These are phyloP conservation scores for Narcine bancroftii DNA, from an alignment of 2,113 vertebrate species.

Conservation along the genomic window DNA sequence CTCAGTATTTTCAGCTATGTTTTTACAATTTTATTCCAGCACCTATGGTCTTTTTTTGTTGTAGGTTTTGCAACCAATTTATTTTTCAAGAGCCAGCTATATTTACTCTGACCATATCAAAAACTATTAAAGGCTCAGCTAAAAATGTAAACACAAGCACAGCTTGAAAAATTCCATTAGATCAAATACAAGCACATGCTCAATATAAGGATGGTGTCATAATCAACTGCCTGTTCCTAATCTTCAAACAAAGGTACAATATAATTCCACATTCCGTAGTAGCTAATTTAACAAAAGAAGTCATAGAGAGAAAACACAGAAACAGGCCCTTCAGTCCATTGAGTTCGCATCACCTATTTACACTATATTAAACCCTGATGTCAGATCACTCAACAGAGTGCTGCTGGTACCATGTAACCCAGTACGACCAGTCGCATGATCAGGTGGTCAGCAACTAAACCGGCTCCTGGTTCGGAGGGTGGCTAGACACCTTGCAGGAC, in stretches of 20 bases:
- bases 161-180: background rate
- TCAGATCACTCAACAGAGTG: too few species aligned
- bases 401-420: too few species aligned
- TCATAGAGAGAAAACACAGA: too few species aligned
- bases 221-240: background rate
- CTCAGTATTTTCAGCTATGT: background rate
- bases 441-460: too few species aligned
- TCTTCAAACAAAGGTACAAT: slow-evolving; percentile 12
- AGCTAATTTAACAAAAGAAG: background rate
- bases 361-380: too few species aligned
- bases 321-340: too few species aligned
- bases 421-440: too few species aligned
- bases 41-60: background rate
- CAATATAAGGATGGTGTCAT: background rate
- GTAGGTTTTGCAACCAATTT: background rate
- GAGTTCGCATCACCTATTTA: too few species aligned
- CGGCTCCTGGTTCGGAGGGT: too few species aligned
- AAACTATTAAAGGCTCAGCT: background rate
- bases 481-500: too few species aligned
- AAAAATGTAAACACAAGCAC: too few species aligned
- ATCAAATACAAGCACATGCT: background rate
- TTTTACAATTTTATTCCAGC: background rate
- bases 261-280: slow-evolving; percentile 7
- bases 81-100: background rate
- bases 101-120: background rate